phyloP scores from a whole-genome alignment of 2,888 invertebrate species.

The Globia sparganii region DNA sequence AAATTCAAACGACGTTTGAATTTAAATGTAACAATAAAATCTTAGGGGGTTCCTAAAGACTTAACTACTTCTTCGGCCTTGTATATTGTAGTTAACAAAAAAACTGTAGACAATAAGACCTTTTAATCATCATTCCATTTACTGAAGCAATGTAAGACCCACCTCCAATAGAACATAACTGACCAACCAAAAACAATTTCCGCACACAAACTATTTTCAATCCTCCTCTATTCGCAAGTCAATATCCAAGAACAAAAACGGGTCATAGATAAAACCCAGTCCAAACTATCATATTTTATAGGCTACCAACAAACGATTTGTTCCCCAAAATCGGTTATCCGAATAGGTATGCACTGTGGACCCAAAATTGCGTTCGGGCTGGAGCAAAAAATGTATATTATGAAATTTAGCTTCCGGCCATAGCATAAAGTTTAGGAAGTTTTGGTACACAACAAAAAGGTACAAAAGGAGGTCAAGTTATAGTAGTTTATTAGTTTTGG shows the following conservation, averaged over 20 bases:
- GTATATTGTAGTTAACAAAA: not conserved
- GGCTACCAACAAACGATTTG: constrained; percentile 41
- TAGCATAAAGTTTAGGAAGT: constrained; percentile 57
- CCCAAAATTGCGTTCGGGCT: constrained; percentile 71
- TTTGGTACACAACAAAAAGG: constrained; percentile 59
- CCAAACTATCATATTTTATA: constrained; percentile 38
- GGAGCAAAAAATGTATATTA: constrained; percentile 76
- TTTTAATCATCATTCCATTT: not conserved
- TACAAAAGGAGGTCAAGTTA: constrained; percentile 57
- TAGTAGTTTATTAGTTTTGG: constrained; percentile 60
- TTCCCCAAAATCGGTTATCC: constrained; percentile 49
- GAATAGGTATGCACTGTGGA: constrained; percentile 57
- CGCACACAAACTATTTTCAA: constrained; percentile 20
- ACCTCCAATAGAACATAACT: too few species aligned
- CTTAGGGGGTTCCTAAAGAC: not conserved
- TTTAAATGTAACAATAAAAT: not conserved
- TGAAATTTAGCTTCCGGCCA: constrained; percentile 71
- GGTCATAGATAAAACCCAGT: constrained; percentile 23
- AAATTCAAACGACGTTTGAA: too few species aligned
- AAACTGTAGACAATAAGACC: not conserved
- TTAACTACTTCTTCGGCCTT: not conserved
- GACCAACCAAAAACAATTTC: constrained; percentile 7
- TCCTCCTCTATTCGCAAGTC: constrained; percentile 14
- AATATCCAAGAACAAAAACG: constrained; percentile 44
- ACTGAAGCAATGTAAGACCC: not conserved